These are phyloP conservation scores for Archips crataeganus DNA, from an alignment of 2,888 invertebrate species.

Conservation along the genomic window DNA sequence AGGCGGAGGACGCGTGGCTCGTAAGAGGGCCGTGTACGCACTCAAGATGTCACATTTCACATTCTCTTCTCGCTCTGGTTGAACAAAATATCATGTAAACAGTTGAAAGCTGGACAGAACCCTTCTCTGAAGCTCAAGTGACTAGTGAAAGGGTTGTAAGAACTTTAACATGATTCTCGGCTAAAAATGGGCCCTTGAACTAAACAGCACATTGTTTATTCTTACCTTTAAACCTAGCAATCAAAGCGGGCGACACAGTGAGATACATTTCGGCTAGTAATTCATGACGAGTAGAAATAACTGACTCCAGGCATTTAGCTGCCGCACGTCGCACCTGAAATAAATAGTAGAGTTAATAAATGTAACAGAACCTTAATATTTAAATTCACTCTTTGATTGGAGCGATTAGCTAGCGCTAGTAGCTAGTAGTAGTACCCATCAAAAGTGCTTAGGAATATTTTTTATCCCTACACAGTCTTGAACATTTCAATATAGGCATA, in stretches of 20 bases:
- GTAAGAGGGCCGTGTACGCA: slow-evolving; percentile 96
- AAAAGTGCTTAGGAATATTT: no score
- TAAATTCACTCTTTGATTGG: no score
- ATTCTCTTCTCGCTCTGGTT: slow-evolving; percentile 97
- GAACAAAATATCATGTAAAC: background rate
- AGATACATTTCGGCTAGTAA: slow-evolving; percentile 95
- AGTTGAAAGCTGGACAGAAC: background rate
- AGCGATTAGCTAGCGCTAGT: no score
- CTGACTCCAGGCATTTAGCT: slow-evolving; percentile 98
- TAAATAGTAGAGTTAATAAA: background rate
- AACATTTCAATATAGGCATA: no score
- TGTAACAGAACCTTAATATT: no score
- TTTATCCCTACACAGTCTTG: no score
- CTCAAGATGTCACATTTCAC: slow-evolving; percentile 99
- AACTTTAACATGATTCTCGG: background rate
- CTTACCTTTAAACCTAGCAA: slow-evolving; percentile 96
- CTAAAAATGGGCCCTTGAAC: background rate
- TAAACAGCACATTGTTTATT: background rate
- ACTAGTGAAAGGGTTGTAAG: background rate
- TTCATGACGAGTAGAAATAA: slow-evolving; percentile 97
- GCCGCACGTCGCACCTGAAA: slow-evolving; percentile 93
- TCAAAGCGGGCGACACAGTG: slow-evolving; percentile 95
- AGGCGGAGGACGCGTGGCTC: slow-evolving; percentile 93
- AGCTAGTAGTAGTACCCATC: no score
- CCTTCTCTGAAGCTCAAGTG: background rate